Percentiles rank a stretch among this genome's conserved stretches.
phyloP scores from a whole-genome alignment of 64 coral and sea anemone genomes.

The Pachyseris speciosa region DNA sequence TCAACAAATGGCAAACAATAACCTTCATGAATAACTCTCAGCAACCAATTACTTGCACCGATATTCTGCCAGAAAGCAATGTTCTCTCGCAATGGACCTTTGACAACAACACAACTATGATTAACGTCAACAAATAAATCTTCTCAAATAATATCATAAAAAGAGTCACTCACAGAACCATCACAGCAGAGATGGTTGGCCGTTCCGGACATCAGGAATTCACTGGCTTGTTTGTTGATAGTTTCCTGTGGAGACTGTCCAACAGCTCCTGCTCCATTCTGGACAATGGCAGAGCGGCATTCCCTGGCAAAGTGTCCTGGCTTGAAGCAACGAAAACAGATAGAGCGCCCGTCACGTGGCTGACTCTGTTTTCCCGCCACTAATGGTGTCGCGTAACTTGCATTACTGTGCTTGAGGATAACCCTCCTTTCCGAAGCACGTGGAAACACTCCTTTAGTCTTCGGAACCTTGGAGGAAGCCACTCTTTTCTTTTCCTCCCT shows the following conservation, averaged over 20 bases:
- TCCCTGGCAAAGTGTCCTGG: not conserved
- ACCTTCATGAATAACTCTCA: no score
- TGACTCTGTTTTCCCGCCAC: no score
- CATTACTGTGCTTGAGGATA: no score
- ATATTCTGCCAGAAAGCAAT: not conserved
- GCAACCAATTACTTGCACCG: no score
- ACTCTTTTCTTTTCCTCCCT: not conserved
- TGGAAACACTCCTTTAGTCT: no score
- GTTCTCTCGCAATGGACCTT: not conserved
- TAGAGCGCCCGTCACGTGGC: not conserved
- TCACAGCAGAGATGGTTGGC: not conserved
- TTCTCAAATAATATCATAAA: not conserved
- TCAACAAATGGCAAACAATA: not conserved
- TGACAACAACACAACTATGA: not conserved
- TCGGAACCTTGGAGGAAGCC: no score
- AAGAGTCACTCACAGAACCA: not conserved
- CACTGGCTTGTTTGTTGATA: not conserved
- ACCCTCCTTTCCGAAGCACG: no score
- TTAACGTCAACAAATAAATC: not conserved
- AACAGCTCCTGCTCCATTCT: not conserved
- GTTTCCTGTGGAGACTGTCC: not conserved
- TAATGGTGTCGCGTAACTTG: no score
- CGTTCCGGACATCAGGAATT: not conserved
- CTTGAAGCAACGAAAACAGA: conserved; percentile 10
- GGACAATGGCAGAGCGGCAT: not conserved